phyloP scores from a whole-genome alignment of 2,797 vertebrate species.

The Limnodromus scolopaceus region DNA sequence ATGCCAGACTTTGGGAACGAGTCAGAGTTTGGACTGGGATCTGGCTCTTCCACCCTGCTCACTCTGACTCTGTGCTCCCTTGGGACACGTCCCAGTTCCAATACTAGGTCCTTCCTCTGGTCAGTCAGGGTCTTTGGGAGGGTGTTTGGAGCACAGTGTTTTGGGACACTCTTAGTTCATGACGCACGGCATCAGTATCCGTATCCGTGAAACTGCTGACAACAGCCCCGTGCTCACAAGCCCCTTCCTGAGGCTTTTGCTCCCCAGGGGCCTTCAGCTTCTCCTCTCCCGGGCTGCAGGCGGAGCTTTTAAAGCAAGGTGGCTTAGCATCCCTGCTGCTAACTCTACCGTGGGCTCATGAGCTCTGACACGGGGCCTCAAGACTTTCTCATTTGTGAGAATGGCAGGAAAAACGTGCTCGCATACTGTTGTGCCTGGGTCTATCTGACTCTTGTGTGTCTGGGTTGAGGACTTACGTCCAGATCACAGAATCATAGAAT shows the following conservation, averaged over 20 bases:
- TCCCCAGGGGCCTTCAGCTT: background rate
- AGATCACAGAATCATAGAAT: too few species aligned
- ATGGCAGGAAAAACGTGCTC: background rate
- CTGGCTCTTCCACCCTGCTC: background rate
- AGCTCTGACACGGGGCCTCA: background rate
- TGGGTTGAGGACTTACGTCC: background rate
- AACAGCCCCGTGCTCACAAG: background rate
- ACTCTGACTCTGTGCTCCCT: background rate
- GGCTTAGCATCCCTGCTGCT: background rate
- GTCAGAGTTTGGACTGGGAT: background rate
- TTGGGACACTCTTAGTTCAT: background rate
- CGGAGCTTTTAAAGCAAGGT: background rate
- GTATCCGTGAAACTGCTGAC: background rate
- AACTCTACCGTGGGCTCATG: background rate
- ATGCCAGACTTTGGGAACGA: background rate
- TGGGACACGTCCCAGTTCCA: background rate
- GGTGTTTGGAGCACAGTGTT: background rate
- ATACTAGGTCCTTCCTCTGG: background rate
- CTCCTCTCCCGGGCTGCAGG: background rate
- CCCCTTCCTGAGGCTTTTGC: background rate
- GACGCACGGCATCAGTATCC: background rate
- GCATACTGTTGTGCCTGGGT: rapidly evolving
- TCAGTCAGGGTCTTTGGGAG: background rate
- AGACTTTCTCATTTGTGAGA: background rate
- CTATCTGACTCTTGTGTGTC: background rate